Percentiles rank a stretch among this genome's conserved stretches.
Evolutionary conservation across 1,140 invertebrate species (phyloP).

Genomic region (Xylocopa sonorina): DNA sequence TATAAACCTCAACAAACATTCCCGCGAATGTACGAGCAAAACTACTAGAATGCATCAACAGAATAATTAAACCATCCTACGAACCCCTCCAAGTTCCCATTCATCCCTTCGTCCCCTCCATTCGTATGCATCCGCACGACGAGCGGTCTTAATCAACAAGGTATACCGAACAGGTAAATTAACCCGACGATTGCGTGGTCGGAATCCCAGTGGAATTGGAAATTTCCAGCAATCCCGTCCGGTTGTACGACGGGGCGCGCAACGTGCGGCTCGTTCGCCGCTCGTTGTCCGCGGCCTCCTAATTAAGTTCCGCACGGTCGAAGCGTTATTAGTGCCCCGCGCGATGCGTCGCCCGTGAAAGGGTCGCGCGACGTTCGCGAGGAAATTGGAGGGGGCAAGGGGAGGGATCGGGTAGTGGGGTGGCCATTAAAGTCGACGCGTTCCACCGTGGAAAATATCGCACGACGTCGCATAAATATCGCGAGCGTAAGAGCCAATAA

Average conservation of each 20-base stretch:
- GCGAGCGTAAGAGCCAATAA: conserved; percentile 69
- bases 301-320: conserved; percentile 62
- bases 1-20: no score
- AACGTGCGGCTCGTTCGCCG: conserved; percentile 17
- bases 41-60: no score
- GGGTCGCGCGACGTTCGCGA: no score
- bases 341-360: conserved; percentile 28
- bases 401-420: conserved; percentile 55
- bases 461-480: conserved; percentile 69
- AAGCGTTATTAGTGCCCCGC: conserved; percentile 60
- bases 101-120: no score
- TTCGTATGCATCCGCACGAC: no score
- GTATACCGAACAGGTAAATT: conserved; percentile 2
- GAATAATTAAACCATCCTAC: no score
- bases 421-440: conserved; percentile 66
- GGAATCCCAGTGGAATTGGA: conserved; percentile 28
- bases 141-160: background rate
- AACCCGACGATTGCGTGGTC: conserved; percentile 1
- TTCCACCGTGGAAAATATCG: conserved; percentile 66
- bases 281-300: conserved; percentile 40
- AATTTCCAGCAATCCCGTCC: background rate
- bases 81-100: no score
- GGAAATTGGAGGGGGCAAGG: conserved; percentile 2
- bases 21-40: no score
- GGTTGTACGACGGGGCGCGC: background rate